Conservation (phyloP, 2,113 vertebrate species). For the Felis catus region F.catus_Fca126_mat1.0 CM031413.1:9900501-9901000, state of each 20-base stretch:
- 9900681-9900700: background rate
- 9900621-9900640: background rate
- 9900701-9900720: background rate
- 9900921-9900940: no score
- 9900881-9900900: background rate
- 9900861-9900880: background rate
- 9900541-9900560: no score
- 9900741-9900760: background rate
- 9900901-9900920: background rate
- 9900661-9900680: background rate
- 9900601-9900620: background rate
- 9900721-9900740: background rate
- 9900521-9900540: background rate
- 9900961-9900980: no score
- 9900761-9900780: background rate
- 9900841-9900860: background rate
- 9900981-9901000: no score
- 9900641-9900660: background rate
- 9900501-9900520: background rate
- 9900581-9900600: background rate
- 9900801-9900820: background rate
- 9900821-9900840: background rate
- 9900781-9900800: background rate
- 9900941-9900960: no score
- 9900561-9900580: no score